Percentiles rank a stretch among this genome's conserved stretches.
These are phyloP conservation scores for Temnothorax ravouxi DNA, from an alignment of 2,888 invertebrate species.

Conservation along the genomic window DNA sequence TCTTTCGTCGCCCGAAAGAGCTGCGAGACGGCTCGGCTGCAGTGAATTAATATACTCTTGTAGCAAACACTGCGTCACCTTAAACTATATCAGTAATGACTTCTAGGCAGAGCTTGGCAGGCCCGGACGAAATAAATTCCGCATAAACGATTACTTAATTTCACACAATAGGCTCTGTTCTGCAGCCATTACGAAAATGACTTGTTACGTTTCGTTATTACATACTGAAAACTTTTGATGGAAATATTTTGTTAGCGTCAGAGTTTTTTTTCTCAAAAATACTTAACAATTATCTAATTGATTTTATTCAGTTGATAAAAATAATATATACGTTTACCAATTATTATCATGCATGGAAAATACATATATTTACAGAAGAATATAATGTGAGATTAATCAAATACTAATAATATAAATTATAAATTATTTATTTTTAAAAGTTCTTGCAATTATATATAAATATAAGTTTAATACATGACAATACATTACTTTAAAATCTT, in stretches of 20 bases:
- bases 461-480: background rate
- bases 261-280: background rate
- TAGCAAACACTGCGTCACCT: conserved; percentile 26
- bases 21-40: conserved; percentile 39
- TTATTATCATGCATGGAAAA: background rate
- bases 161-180: background rate
- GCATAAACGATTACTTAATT: conserved; percentile 37
- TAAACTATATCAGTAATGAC: conserved; percentile 29
- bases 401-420: background rate
- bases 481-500: background rate
- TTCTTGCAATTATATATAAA: conserved; percentile 9
- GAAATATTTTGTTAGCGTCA: background rate
- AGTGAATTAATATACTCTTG: conserved; percentile 29
- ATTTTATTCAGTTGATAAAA: background rate
- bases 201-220: conserved; percentile 6
- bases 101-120: conserved; percentile 13
- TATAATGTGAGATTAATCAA: background rate
- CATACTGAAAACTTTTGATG: background rate
- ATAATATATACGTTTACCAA: background rate
- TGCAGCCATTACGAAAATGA: background rate
- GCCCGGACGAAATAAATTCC: background rate
- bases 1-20: conserved; percentile 65
- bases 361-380: background rate
- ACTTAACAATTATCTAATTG: background rate
- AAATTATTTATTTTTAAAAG: background rate